Evolutionary conservation across 2,113 vertebrate species (phyloP).

Genomic region (Glaucomys volans): DNA sequence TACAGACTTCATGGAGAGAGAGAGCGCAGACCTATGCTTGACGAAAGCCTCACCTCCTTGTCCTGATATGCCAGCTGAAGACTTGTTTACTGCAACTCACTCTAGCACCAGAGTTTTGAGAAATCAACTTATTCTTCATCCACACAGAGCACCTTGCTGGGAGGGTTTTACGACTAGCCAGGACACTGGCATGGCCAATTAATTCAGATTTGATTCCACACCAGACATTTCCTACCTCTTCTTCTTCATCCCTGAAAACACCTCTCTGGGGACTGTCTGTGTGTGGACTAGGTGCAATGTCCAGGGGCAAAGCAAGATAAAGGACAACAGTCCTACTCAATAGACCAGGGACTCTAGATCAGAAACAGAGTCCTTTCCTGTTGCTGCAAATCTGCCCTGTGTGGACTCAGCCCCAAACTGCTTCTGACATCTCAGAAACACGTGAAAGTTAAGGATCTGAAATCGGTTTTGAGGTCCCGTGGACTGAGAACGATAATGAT

Average conservation of each 20-base stretch:
- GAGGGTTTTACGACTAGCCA: neutral
- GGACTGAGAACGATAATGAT: neutral
- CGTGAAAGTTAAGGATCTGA: neutral
- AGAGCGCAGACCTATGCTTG: neutral
- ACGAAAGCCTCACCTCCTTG: neutral
- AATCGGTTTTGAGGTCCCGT: neutral
- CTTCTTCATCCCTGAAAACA: neutral
- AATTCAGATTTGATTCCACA: neutral
- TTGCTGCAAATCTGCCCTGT: neutral
- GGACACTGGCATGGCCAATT: neutral
- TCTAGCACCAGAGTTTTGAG: neutral
- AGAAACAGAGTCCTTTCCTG: neutral
- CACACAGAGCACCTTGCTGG: no score
- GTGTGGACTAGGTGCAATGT: neutral
- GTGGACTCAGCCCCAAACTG: neutral
- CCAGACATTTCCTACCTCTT: neutral
- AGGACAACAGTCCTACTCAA: neutral
- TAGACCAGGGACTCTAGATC: neutral
- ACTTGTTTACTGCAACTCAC: neutral
- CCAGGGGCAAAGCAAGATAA: neutral
- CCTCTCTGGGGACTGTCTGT: neutral
- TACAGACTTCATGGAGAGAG: neutral
- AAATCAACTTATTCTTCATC: neutral
- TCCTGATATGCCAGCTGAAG: neutral
- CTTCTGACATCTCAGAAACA: neutral